Percentiles rank a stretch among this genome's conserved stretches.
Conservation (phyloP, 2,797 vertebrate species). For the Toxotes lorentzi region DNA sequence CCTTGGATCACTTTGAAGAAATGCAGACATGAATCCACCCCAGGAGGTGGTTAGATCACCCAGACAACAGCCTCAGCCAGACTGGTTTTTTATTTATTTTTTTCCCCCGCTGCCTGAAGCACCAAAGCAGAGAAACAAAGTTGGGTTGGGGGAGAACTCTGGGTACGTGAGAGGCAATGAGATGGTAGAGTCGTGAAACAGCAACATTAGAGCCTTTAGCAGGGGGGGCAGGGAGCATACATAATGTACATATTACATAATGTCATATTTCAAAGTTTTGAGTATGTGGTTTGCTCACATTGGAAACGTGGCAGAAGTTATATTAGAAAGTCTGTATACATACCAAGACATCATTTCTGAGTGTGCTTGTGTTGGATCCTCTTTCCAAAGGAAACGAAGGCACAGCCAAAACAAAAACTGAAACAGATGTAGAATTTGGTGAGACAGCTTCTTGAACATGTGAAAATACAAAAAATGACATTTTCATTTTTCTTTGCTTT, state of each 20-base stretch:
- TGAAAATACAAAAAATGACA: background rate
- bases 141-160: conserved; percentile 20
- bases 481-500: background rate
- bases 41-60: conserved; percentile 72
- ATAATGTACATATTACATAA: no score
- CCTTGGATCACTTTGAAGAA: conserved; percentile 70
- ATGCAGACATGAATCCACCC: conserved; percentile 70
- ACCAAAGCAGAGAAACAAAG: conserved; percentile 43
- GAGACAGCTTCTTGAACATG: background rate
- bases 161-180: conserved; percentile 33
- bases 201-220: conserved; percentile 9
- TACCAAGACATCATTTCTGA: background rate
- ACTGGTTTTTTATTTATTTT: conserved; percentile 5
- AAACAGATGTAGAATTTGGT: conserved; percentile 15
- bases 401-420: background rate
- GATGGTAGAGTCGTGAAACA: conserved; percentile 40
- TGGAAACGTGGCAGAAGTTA: background rate
- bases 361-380: background rate
- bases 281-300: background rate
- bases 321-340: background rate
- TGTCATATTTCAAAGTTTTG: background rate
- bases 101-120: conserved; percentile 50
- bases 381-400: conserved; percentile 5
- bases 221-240: conserved; percentile 10
- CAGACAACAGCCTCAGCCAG: conserved; percentile 60